A percentile compares a stretch with the other conserved stretches of the same genome.
Conservation (phyloP, 2,797 vertebrate genomes). For the Manis javanica region DNA sequence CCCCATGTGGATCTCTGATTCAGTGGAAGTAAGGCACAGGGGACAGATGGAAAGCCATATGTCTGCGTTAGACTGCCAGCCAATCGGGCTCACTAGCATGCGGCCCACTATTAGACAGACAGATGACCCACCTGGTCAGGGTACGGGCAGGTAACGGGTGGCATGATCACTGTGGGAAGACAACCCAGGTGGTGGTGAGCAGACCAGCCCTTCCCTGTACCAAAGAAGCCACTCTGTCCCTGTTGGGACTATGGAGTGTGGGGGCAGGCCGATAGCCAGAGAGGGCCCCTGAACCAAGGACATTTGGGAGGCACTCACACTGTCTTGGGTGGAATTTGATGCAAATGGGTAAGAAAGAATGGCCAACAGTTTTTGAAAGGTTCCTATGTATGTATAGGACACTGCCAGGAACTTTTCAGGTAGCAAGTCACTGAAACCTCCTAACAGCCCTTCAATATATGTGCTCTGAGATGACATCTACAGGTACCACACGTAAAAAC, state of each 20-base stretch:
- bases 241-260: fast-evolving
- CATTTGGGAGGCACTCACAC: fast-evolving
- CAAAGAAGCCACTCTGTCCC: fast-evolving
- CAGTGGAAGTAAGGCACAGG: neutral
- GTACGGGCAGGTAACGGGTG: neutral
- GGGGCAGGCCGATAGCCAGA: fast-evolving
- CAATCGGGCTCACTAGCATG: neutral
- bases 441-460: neutral
- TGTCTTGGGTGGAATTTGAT: fast-evolving
- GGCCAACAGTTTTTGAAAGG: neutral
- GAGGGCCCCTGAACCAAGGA: neutral
- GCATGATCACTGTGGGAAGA: neutral
- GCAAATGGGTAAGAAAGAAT: neutral
- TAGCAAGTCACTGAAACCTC: fast-evolving
- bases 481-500: neutral
- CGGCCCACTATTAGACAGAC: neutral
- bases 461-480: fast-evolving
- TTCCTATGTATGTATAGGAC: neutral
- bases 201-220: neutral
- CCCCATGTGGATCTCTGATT: neutral
- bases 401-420: neutral
- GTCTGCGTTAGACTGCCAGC: neutral
- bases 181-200: neutral
- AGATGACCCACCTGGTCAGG: neutral
- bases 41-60: constrained; percentile 36